phyloP scores from a whole-genome alignment of 2,888 invertebrate species.

The Salpingus planirostris region DNA sequence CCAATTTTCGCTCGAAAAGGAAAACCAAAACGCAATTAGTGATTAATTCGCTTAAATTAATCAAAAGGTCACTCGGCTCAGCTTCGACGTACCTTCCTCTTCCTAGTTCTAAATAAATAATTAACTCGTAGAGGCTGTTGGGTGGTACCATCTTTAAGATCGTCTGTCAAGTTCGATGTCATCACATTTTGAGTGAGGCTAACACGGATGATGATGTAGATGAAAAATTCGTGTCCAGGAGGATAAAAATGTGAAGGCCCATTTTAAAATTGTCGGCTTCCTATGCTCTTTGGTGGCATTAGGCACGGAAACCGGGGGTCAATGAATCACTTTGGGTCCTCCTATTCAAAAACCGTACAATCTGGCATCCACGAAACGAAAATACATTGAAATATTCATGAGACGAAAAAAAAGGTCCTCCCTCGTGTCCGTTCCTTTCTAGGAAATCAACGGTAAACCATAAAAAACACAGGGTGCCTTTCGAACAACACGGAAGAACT shows the following conservation, averaged over 20 bases:
- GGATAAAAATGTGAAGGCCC: neutral
- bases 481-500: conserved; percentile 15
- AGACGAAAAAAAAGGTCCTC: conserved; percentile 17
- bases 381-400: conserved; percentile 10
- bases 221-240: too few species aligned
- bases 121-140: too few species aligned
- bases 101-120: too few species aligned
- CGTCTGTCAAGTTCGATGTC: too few species aligned
- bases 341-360: conserved; percentile 1
- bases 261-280: neutral
- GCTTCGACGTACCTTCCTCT: too few species aligned
- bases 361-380: conserved; percentile 3
- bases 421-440: conserved; percentile 26
- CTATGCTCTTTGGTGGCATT: neutral
- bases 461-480: conserved; percentile 15
- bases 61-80: too few species aligned
- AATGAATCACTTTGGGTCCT: conserved; percentile 5
- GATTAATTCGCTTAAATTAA: too few species aligned
- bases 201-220: too few species aligned
- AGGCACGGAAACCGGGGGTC: conserved; percentile 5
- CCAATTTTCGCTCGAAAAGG: too few species aligned
- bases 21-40: too few species aligned
- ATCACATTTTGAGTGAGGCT: too few species aligned
- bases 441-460: conserved; percentile 28
- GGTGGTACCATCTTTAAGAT: too few species aligned